These are phyloP conservation scores for Pogonomyrmex californicus DNA, from an alignment of 1,140 invertebrate genomes.

Conservation along the genomic window DNA sequence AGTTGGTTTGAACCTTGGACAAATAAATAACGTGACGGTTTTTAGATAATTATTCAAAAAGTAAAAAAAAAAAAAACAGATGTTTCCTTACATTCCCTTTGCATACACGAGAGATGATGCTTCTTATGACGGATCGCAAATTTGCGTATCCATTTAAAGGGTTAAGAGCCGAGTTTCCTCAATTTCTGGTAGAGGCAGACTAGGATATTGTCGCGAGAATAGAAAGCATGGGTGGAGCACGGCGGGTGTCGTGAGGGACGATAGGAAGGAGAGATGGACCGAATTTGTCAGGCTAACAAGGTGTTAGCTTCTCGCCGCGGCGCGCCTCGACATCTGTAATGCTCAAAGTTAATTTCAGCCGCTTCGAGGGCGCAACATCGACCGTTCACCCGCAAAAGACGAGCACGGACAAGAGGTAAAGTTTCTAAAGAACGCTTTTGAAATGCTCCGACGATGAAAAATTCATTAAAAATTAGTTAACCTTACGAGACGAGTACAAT, in stretches of 20 bases:
- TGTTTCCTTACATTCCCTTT: not conserved
- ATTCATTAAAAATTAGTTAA: not conserved
- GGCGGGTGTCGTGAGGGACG: constrained; percentile 62
- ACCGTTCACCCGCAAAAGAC: constrained; percentile 62
- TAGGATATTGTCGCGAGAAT: constrained; percentile 52
- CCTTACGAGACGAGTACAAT: not conserved
- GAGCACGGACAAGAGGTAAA: not conserved
- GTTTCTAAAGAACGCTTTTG: constrained; percentile 7
- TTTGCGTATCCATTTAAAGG: constrained; percentile 52
- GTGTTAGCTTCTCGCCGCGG: constrained; percentile 83
- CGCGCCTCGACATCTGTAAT: constrained; percentile 83
- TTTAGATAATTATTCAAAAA: not conserved
- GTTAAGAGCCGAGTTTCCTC: constrained; percentile 58
- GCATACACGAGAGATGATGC: not conserved
- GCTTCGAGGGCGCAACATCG: constrained; percentile 70
- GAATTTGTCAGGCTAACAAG: constrained; percentile 85
- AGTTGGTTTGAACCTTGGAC: not conserved
- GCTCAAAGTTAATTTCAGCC: constrained; percentile 83
- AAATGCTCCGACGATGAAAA: not conserved
- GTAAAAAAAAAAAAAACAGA: not conserved
- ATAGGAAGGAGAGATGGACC: constrained; percentile 75
- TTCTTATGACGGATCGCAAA: constrained; percentile 12
- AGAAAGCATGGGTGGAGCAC: constrained; percentile 64
- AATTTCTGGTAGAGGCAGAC: constrained; percentile 46
- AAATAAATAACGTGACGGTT: not conserved